Evolutionary conservation across 2,888 invertebrate species (phyloP), one percentile per base, ranked within the genome.

Genomic region (Tolmerus cingulatus): DNA sequence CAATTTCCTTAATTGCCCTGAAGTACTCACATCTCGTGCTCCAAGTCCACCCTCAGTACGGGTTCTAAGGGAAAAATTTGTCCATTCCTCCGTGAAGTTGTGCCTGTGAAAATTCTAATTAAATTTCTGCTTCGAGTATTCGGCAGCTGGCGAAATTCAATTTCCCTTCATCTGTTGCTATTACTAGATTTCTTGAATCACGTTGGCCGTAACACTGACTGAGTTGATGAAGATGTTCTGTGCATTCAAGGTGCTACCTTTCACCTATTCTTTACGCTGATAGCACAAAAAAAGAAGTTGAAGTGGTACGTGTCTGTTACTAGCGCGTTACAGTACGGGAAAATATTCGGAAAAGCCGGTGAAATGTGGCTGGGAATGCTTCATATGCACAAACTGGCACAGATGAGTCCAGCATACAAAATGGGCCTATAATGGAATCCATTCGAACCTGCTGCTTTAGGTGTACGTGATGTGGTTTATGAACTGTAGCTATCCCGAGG

Each of bases 331-430:
- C 66, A 66, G 27, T 27, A 27, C 12, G 66, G 27, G 27, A 23
- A 66, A 66, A 66, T 27, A 27, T 66, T 27, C 12, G 66, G 66
- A 12, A 66, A 66, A 66, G 66, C 14, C 23, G 12, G 23, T 66
- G 5, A 66, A 19, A 27, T 23, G 66, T 66, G 66, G 23, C 66
- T 23, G 12, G 27, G 12, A 27, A 66, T 66, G 23, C 23, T 66
- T 66, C 66, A 23, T 66, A 27, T 66, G 66, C 66, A 27, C 66
- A 27, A 27, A 66, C 66, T 66, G 66, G 19, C 23, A 19, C 27
- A 66, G 66, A 66, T 66, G 66, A 40, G 78, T 78, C 78, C 78
- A 43, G 78, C 78, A 78, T 78, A 78, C 78, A n/a, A 78, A 66
- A 43, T 78, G 43, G 78, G 43, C 37, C 43, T 78, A 78, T 43